Evolutionary conservation across 2,888 invertebrate genomes (phyloP).

Genomic region (Antheraea assamensis): DNA sequence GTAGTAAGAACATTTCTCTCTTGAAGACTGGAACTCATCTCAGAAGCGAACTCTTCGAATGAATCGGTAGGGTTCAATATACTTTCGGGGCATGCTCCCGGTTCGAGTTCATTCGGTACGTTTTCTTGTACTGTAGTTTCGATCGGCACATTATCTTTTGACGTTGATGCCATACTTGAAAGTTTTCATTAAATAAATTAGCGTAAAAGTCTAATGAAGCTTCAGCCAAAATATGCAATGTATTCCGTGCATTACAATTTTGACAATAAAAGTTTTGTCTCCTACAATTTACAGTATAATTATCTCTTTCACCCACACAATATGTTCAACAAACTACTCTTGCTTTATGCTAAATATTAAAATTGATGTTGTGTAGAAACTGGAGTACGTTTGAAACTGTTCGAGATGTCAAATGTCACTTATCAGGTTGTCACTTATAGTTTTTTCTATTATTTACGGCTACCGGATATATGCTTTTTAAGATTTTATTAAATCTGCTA

Average conservation of each 20-base stretch:
- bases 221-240: background rate
- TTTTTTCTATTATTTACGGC: background rate
- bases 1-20: conserved; percentile 77
- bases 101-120: conserved; percentile 61
- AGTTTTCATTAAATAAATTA: conserved; percentile 24
- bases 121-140: conserved; percentile 42
- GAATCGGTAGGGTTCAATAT: conserved; percentile 87
- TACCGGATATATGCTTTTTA: background rate
- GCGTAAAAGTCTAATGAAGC: background rate
- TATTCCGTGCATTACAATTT: background rate
- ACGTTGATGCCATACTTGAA: conserved; percentile 67
- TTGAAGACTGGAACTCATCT: conserved; percentile 85
- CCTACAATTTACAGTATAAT: background rate
- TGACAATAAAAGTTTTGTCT: background rate
- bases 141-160: conserved; percentile 51
- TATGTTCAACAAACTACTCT: background rate
- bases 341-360: background rate
- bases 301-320: background rate
- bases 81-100: conserved; percentile 82
- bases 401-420: background rate
- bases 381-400: background rate
- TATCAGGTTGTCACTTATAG: background rate
- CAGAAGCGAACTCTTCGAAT: conserved; percentile 86
- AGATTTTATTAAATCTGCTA: too few relatives aligned
- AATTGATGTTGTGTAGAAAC: background rate